These are phyloP conservation scores for Hyperoplus lanceolatus DNA, from an alignment of 2,797 vertebrate species.

Conservation along the genomic window DNA sequence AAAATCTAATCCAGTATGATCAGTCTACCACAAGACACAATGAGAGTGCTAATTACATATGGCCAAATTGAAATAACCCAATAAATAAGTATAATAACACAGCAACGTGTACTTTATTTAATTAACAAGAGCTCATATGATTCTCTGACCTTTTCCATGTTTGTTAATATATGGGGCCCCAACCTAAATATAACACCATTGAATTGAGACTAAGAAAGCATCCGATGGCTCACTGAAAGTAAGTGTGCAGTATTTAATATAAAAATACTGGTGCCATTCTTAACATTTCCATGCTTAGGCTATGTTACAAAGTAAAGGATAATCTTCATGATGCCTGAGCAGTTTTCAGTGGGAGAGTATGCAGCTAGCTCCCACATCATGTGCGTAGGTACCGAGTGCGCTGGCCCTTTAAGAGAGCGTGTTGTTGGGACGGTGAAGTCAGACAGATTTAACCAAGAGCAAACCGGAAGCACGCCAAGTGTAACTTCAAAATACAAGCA, in stretches of 20 bases:
- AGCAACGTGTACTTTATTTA: neutral
- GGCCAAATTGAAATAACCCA: neutral
- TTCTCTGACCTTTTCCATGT: neutral
- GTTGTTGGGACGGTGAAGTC: constrained; percentile 43
- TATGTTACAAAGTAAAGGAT: neutral
- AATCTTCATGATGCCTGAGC: neutral
- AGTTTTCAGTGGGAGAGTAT: neutral
- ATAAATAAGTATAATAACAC: neutral
- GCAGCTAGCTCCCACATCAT: neutral
- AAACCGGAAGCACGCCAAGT: neutral
- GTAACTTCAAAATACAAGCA: constrained; percentile 35
- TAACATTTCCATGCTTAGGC: neutral
- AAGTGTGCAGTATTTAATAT: accelerated
- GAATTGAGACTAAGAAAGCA: too few species aligned
- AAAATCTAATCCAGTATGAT: neutral
- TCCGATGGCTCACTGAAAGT: neutral
- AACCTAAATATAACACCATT: too few species aligned
- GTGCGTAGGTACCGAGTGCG: neutral
- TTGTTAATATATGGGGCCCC: too few species aligned
- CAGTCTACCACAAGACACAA: too few species aligned
- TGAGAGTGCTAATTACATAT: too few species aligned
- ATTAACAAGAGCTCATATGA: neutral
- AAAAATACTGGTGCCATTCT: neutral
- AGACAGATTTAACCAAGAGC: neutral
- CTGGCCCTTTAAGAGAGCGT: constrained; percentile 83